Evolutionary conservation across 2,888 invertebrate genomes (phyloP).

Genomic region (Phyllotreta cruciferae): DNA sequence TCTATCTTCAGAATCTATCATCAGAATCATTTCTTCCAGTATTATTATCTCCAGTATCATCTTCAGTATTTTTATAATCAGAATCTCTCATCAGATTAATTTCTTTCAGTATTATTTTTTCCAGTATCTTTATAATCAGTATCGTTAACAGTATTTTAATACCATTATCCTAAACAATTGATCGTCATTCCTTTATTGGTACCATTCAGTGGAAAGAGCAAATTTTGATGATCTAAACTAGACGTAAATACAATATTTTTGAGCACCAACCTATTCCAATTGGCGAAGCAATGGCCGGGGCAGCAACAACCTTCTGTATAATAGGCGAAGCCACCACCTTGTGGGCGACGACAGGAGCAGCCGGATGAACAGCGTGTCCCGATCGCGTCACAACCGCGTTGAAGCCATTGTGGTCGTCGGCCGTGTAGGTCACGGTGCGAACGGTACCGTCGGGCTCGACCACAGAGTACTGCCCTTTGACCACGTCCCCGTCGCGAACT

Average conservation of each 20-base stretch:
- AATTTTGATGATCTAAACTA: no score
- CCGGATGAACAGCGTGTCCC: conserved; percentile 68
- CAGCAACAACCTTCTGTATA: conserved; percentile 33
- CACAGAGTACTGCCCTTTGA: conserved; percentile 66
- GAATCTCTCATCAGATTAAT: no score
- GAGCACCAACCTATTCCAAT: conserved; percentile 7
- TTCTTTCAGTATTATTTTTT: no score
- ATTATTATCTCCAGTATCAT: no score
- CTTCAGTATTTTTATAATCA: no score
- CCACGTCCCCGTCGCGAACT: conserved; percentile 64
- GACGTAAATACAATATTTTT: background rate
- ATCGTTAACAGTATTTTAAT: no score
- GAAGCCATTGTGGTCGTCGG: conserved; percentile 66
- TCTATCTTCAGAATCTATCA: no score
- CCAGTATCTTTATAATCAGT: no score
- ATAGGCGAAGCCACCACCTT: conserved; percentile 52
- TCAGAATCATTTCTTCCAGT: no score
- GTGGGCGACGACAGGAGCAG: conserved; percentile 50
- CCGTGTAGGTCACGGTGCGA: conserved; percentile 66
- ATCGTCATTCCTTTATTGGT: no score
- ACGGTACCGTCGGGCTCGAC: conserved; percentile 66
- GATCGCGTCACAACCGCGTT: conserved; percentile 55
- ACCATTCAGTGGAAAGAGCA: no score
- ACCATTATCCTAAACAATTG: no score
- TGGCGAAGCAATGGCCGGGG: conserved; percentile 29